These are phyloP conservation scores for Rosalia funebris DNA, from an alignment of 2,888 invertebrate genomes.

Conservation along the genomic window DNA sequence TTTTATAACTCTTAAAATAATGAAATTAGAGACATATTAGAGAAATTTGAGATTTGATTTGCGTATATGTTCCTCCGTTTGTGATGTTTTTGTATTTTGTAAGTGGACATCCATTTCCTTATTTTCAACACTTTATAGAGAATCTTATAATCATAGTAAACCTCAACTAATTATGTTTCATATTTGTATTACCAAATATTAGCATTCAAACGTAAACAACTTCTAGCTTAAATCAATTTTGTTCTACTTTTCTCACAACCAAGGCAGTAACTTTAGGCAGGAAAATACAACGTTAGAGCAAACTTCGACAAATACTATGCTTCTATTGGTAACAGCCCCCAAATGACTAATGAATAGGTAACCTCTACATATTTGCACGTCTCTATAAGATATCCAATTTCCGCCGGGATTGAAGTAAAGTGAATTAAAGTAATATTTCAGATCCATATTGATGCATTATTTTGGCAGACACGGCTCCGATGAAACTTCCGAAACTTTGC, in stretches of 20 bases:
- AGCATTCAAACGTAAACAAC: too few relatives aligned
- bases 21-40: too few relatives aligned
- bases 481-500: constrained; percentile 20
- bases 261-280: background rate
- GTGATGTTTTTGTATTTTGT: too few relatives aligned
- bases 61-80: too few relatives aligned
- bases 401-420: constrained; percentile 5
- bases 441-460: constrained; percentile 1
- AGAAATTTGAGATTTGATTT: too few relatives aligned
- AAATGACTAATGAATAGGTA: background rate
- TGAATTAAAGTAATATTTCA: constrained; percentile 19
- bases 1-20: too few relatives aligned
- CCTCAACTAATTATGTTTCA: too few relatives aligned
- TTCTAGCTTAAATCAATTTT: too few relatives aligned
- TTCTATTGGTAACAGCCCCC: background rate
- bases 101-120: too few relatives aligned
- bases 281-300: background rate
- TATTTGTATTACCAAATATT: too few relatives aligned
- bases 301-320: background rate
- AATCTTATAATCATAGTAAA: too few relatives aligned
- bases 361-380: background rate
- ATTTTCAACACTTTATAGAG: too few relatives aligned
- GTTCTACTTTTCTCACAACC: background rate
- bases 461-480: background rate
- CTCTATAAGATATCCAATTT: background rate